phyloP scores from a whole-genome alignment of 2,113 vertebrate genomes.

The Actenoides hombroni region DNA sequence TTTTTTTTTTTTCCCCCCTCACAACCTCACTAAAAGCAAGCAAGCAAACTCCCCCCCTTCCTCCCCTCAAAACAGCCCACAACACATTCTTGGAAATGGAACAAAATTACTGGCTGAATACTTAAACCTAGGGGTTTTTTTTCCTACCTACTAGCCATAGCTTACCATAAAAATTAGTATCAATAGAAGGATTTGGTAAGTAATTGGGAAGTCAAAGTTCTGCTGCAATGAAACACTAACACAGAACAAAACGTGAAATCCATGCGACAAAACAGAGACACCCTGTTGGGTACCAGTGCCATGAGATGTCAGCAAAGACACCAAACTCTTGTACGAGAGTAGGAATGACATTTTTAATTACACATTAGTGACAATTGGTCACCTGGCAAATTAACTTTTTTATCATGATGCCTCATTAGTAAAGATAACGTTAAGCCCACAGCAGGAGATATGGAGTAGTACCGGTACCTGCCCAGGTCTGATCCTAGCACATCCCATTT shows the following conservation, averaged over 20 bases:
- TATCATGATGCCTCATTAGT: neutral
- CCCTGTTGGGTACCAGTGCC: neutral
- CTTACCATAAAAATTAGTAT: neutral
- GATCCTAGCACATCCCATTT: neutral
- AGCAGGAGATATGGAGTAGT: neutral
- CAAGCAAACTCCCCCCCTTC: neutral
- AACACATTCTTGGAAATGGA: constrained; percentile 3
- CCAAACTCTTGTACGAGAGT: neutral
- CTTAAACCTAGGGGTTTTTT: neutral
- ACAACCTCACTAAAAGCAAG: constrained; percentile 38
- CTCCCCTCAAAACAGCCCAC: neutral
- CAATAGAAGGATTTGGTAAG: neutral
- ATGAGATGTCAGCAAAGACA: constrained; percentile 10
- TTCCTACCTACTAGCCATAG: neutral
- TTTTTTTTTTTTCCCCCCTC: too few species aligned
- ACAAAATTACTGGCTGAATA: constrained; percentile 34
- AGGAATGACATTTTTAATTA: constrained; percentile 1
- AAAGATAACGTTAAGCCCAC: neutral
- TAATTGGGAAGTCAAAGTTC: neutral
- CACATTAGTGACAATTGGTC: constrained; percentile 9
- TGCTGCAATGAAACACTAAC: neutral
- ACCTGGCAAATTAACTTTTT: constrained; percentile 20
- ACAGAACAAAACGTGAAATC: neutral
- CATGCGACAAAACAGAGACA: neutral
- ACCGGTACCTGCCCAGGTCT: neutral